Evolutionary conservation across 2,797 vertebrate species (phyloP), one percentile per base, ranked within the genome.

Genomic region (Apogon hyalosoma): DNA sequence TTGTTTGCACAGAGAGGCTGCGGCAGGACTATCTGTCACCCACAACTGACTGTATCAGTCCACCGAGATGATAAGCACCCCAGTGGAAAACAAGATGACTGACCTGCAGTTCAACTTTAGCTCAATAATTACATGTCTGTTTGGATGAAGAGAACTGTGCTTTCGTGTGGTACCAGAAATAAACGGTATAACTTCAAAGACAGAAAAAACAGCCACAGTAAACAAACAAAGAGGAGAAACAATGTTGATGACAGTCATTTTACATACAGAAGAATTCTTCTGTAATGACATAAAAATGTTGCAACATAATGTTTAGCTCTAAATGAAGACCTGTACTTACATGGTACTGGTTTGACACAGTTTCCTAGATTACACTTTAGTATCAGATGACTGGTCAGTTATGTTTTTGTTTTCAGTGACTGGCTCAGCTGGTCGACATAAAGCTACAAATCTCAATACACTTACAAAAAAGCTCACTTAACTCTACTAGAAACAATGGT

Each of bases 1-100:
- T 49, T 92, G 76, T 92, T 91, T 92, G 81, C 78, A 83, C 71
- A 84, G 73, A 74, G 66, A 79, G 53, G 87, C 75, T 76, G 47
- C 74, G 73, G 82, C 61, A 56, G 77, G 70, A 73, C 61, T 64
- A 69, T 55, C 63, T 72, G 73, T 64, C 82, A 48, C 69, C 84
- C 75, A 69, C 81, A 75, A 36, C 49, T 36, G 59, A 65, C 78
- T 82, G 73, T 62, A 73, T 91, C 85, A 84, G n/a, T 31, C 55
- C 71, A 62, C 41, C 55, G 1, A 62, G 63, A 73, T 15, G 55
- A 85, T 80, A 69, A 69, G 57, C 77, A 72, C 47, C 63, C 48
- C 40, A 51, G 74, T 40, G 75, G 58, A 68, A 72, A 82, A 84
- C 69, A 85, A 18, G 42, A 68, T 12, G 24, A 47, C 11, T 56